Conservation (phyloP, 2,797 vertebrate genomes). For the Taeniopygia guttata region DNA sequence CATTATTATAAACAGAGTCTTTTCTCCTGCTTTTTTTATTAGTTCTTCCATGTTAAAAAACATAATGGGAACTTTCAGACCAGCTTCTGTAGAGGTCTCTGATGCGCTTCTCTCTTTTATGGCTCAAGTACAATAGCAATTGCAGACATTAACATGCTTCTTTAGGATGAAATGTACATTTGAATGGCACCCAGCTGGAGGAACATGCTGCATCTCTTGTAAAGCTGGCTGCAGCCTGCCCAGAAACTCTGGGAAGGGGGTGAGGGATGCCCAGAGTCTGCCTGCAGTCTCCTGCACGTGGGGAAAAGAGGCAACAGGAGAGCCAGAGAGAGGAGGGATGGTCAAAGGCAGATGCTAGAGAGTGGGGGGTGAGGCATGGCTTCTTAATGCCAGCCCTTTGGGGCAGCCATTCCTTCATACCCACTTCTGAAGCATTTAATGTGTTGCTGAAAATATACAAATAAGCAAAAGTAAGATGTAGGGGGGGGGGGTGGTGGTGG, state of each 20-base stretch:
- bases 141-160: constrained; percentile 63
- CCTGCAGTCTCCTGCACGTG: not conserved
- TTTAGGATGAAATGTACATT: constrained; percentile 62
- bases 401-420: not conserved
- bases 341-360: not conserved
- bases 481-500: not conserved
- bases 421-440: not conserved
- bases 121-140: constrained; percentile 62
- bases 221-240: not conserved
- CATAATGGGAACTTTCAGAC: constrained; percentile 19
- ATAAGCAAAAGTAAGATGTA: not conserved
- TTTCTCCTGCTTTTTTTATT: constrained; percentile 44
- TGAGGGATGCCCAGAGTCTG: not conserved
- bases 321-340: not conserved
- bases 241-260: not conserved
- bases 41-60: constrained; percentile 62
- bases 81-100: constrained; percentile 39
- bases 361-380: not conserved
- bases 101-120: constrained; percentile 53
- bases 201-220: constrained; percentile 27
- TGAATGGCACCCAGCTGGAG: constrained; percentile 30
- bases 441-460: not conserved
- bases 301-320: not conserved
- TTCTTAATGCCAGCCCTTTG: not conserved
- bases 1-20: not conserved